These are phyloP conservation scores for Galaxea fascicularis DNA, from an alignment of 92 coral and sea anemone species.

Conservation along the genomic window DNA sequence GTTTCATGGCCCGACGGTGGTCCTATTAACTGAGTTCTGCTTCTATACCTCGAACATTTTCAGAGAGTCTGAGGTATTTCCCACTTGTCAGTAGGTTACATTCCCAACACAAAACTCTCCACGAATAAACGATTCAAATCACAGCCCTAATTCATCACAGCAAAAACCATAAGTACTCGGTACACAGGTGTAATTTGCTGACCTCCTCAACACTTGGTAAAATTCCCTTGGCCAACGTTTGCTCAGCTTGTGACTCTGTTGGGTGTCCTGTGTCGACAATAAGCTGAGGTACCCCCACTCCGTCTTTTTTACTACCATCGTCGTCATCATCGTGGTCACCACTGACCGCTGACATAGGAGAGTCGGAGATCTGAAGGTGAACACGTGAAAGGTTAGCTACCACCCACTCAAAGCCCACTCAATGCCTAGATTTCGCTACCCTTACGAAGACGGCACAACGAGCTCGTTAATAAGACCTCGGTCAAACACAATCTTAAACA, in stretches of 20 bases:
- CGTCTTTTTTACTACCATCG: constrained; percentile 79
- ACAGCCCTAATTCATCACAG: background rate
- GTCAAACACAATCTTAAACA: too few relatives aligned
- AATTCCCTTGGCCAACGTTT: constrained; percentile 70
- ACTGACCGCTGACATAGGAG: constrained; percentile 84
- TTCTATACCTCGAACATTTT: too few relatives aligned
- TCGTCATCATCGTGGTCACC: constrained; percentile 94
- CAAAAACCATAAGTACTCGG: background rate
- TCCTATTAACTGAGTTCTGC: too few relatives aligned
- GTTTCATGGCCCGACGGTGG: too few relatives aligned
- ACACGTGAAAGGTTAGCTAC: background rate
- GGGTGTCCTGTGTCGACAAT: constrained; percentile 84
- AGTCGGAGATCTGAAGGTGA: constrained; percentile 66
- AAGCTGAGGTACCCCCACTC: constrained; percentile 90
- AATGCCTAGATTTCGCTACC: too few relatives aligned
- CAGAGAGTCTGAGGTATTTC: too few relatives aligned
- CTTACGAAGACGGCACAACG: too few relatives aligned
- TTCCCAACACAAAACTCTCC: too few relatives aligned
- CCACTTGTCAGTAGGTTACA: too few relatives aligned
- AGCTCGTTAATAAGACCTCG: too few relatives aligned
- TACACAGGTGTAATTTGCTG: background rate
- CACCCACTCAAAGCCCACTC: too few relatives aligned
- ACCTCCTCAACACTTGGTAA: constrained; percentile 92
- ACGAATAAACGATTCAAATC: background rate
- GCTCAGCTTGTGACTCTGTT: constrained; percentile 75